Evolutionary conservation across 2,797 vertebrate genomes (phyloP), one percentile per base, ranked within the genome.

Genomic region (Sparidentex hasta): DNA sequence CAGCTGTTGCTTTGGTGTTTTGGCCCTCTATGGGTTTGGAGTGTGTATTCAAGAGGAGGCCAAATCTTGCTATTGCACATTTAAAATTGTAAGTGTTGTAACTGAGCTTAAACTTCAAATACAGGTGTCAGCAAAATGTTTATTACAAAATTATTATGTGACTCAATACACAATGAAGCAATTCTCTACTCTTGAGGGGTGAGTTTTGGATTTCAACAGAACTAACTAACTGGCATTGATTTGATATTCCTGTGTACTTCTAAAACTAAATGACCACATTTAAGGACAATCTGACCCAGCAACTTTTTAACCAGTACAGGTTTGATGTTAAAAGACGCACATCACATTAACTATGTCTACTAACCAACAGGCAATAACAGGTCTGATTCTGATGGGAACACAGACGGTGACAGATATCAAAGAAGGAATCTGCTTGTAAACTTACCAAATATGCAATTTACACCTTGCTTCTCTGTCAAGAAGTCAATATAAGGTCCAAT

Each of bases 371-470:
- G 50, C 20, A 43, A 41, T 0, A 33, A 54, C 11, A 41, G 11
- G 18, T 16, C 18, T 72, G 21, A 74, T 72, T 80, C 11, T 58
- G 20, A n/a, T 38, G 6, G 25, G 3, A 64, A 80, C 38, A 73
- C 16, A 61, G 33, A 75, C 14, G 47, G 61, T 7, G 2, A 84
- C 25, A 68, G 21, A 74, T 16, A 48, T 38, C 11, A 59, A 78
- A 44, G 2, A 1, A 71, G 63, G 9, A 80, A 74, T 82, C 13
- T 33, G 73, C 11, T 29, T 41, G 58, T 11, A 47, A 78, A 95
- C 97, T 97, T 94, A 99, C 98, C 97, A 93, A 99, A 99, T 75
- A 99, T 76, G 0, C 74, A 96, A 83, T 92, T 95, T 59, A 99
- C 93, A 3, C 94, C 93, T 93, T 99, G 98, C 79, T 96, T 88